Evolutionary conservation across 1,140 invertebrate genomes (phyloP).

Genomic region (Zophobas atratus): DNA sequence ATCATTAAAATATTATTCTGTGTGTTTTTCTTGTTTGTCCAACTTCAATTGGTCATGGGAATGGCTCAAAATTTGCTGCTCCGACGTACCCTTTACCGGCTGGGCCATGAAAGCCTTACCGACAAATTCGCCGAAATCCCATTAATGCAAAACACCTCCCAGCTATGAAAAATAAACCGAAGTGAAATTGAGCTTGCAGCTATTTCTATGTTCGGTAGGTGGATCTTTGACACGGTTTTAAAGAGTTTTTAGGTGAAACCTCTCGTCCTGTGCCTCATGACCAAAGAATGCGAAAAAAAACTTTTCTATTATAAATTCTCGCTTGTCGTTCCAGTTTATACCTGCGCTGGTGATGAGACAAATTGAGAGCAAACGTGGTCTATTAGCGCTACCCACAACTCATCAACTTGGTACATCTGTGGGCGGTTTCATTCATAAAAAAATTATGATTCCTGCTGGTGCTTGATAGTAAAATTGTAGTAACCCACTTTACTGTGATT

Average conservation of each 20-base stretch:
- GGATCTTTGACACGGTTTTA: constrained; percentile 18
- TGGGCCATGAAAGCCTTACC: background rate
- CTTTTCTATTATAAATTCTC: constrained; percentile 1
- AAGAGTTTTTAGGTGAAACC: constrained; percentile 29
- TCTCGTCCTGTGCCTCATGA: background rate
- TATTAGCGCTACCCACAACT: constrained; percentile 28
- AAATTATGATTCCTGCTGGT: constrained; percentile 12
- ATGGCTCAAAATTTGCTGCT: background rate
- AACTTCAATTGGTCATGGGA: background rate
- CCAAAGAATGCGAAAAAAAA: constrained; percentile 11
- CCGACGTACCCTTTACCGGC: background rate
- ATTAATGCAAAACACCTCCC: constrained; percentile 1
- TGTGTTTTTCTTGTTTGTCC: background rate
- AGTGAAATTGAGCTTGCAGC: constrained; percentile 20
- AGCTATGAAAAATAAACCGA: background rate
- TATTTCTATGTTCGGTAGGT: constrained; percentile 12
- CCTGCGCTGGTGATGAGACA: constrained; percentile 2
- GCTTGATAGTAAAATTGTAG: constrained; percentile 8
- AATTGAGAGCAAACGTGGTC: constrained; percentile 17
- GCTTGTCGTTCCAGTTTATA: constrained; percentile 14
- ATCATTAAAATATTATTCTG: background rate
- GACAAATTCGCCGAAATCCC: constrained; percentile 4
- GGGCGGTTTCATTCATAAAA: constrained; percentile 38
- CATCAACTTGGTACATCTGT: constrained; percentile 25
- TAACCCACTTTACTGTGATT: constrained; percentile 6